Evolutionary conservation across 1,140 invertebrate species (phyloP).

Genomic region (Drosophila rufa): DNA sequence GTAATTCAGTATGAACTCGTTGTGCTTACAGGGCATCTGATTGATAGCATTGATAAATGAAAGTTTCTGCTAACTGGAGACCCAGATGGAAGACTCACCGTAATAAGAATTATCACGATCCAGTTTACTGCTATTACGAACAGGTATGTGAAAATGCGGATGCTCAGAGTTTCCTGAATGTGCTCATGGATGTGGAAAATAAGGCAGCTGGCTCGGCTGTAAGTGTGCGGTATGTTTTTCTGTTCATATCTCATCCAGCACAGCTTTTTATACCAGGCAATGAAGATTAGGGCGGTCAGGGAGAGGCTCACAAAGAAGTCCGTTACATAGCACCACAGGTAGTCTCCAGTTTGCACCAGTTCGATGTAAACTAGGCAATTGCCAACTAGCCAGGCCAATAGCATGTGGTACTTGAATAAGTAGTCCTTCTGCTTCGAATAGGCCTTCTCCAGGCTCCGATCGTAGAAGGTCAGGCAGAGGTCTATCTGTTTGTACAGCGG

Average conservation of each 20-base stretch:
- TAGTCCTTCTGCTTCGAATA: conserved; percentile 69
- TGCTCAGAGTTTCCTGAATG: conserved; percentile 31
- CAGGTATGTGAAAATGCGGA: conserved; percentile 49
- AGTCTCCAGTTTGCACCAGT: neutral
- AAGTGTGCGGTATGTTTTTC: conserved; percentile 85
- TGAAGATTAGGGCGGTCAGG: conserved; percentile 66
- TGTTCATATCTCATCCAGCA: conserved; percentile 85
- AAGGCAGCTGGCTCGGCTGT: conserved; percentile 87
- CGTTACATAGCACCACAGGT: neutral
- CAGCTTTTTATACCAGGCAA: conserved; percentile 84
- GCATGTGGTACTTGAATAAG: conserved; percentile 73
- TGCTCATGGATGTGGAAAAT: conserved; percentile 65
- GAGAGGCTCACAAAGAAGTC: conserved; percentile 9
- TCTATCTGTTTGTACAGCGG: conserved; percentile 26
- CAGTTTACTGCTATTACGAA: conserved; percentile 86
- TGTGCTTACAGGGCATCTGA: conserved; percentile 38
- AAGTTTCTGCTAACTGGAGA: neutral
- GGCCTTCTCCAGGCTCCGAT: conserved; percentile 52
- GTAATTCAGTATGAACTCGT: conserved; percentile 1
- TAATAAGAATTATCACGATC: conserved; percentile 87
- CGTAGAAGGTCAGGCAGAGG: conserved; percentile 56
- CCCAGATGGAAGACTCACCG: conserved; percentile 81
- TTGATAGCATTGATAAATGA: too few species aligned
- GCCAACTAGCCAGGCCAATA: conserved; percentile 32
- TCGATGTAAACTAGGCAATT: conserved; percentile 11